A percentile compares a stretch with the other conserved stretches of the same genome.
phyloP scores from a whole-genome alignment of 2,888 invertebrate species.

The Abrostola triplasia region DNA sequence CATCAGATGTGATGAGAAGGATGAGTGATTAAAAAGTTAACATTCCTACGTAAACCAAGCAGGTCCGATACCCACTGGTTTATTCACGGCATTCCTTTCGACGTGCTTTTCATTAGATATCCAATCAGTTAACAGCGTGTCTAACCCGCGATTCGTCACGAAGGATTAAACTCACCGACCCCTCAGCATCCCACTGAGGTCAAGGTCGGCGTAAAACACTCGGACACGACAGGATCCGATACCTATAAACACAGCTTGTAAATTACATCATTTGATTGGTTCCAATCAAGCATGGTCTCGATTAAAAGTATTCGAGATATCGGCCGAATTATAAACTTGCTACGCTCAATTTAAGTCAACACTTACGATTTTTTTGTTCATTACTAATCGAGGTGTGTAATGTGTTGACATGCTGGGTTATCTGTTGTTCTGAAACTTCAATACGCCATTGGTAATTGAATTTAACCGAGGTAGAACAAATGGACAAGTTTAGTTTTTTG shows the following conservation, averaged over 20 bases:
- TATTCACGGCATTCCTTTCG: constrained; percentile 68
- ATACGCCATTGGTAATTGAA: constrained; percentile 53
- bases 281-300: constrained; percentile 82
- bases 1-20: too few species aligned
- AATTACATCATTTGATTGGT: constrained; percentile 85
- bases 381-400: constrained; percentile 58
- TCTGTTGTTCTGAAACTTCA: constrained; percentile 47
- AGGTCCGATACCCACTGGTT: constrained; percentile 60
- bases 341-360: constrained; percentile 71
- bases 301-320: constrained; percentile 73
- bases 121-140: constrained; percentile 79
- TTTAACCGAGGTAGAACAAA: constrained; percentile 49
- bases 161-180: constrained; percentile 73
- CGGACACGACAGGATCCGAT: constrained; percentile 63
- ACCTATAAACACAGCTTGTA: constrained; percentile 74
- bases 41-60: constrained; percentile 25
- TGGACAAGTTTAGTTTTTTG: constrained; percentile 27
- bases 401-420: constrained; percentile 58
- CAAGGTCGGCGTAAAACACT: constrained; percentile 69
- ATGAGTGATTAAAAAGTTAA: constrained; percentile 10
- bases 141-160: constrained; percentile 78
- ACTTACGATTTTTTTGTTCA: constrained; percentile 62
- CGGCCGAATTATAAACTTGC: constrained; percentile 66
- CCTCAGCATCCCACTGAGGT: constrained; percentile 65
- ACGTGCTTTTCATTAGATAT: constrained; percentile 73